Conservation (phyloP, 1,140 invertebrate genomes). For the Anthonomus grandis region DNA sequence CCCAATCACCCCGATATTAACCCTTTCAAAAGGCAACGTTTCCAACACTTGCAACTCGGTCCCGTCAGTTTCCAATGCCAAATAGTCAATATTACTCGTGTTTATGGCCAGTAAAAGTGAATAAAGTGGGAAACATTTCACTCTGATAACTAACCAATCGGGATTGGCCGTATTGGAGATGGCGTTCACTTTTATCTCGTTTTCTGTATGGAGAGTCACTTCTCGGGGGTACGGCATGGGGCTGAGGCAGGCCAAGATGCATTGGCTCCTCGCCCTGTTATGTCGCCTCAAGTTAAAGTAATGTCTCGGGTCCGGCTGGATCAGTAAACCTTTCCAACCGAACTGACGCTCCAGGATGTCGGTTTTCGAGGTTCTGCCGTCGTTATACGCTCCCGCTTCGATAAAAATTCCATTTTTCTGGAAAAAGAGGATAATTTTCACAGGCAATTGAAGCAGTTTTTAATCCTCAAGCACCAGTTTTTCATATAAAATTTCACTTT, state of each 20-base stretch:
- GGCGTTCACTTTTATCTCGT: constrained; percentile 49
- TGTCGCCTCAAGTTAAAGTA: constrained; percentile 58
- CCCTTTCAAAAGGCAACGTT: constrained; percentile 53
- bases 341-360: constrained; percentile 67
- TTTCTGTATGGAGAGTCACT: constrained; percentile 62
- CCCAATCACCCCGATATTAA: constrained; percentile 52
- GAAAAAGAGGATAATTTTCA: constrained; percentile 26
- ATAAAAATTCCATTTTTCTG: constrained; percentile 60
- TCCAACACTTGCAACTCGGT: constrained; percentile 58
- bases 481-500: too few species aligned
- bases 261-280: constrained; percentile 57
- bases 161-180: constrained; percentile 52
- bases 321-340: constrained; percentile 69
- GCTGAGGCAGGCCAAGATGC: constrained; percentile 71
- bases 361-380: constrained; percentile 58
- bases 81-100: constrained; percentile 64
- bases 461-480: too few species aligned
- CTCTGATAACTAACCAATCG: constrained; percentile 56
- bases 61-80: constrained; percentile 67
- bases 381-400: constrained; percentile 58
- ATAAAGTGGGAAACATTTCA: constrained; percentile 81
- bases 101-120: constrained; percentile 75
- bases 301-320: constrained; percentile 69
- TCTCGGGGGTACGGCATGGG: constrained; percentile 71
- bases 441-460: not conserved